Evolutionary conservation across 1,140 invertebrate genomes (phyloP).

Genomic region (Yoshiicerus persimilis): DNA sequence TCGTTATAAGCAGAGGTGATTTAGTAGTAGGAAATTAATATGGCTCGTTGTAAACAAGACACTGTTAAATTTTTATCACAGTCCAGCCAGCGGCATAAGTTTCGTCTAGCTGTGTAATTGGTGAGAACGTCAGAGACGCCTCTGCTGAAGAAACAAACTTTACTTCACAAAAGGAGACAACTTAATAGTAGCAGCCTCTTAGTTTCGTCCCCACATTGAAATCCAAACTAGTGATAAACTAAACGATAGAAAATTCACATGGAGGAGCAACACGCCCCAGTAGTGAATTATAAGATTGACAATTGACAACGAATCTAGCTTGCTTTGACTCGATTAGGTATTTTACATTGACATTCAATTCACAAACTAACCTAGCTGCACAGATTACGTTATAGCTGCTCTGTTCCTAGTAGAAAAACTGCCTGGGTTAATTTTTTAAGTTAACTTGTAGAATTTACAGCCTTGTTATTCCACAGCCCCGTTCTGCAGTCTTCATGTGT

Average conservation of each 20-base stretch:
- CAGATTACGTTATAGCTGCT: background rate
- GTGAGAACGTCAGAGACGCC: background rate
- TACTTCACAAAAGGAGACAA: background rate
- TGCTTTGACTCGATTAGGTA: background rate
- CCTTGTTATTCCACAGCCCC: background rate
- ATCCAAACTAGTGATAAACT: too few relatives aligned
- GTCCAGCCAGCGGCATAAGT: background rate
- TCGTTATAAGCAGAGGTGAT: background rate
- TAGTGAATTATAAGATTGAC: background rate
- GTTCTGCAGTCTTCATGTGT: background rate
- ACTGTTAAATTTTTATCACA: background rate
- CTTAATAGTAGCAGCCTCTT: background rate
- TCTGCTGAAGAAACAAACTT: background rate
- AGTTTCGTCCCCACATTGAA: background rate
- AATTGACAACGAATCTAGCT: background rate
- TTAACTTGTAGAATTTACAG: background rate
- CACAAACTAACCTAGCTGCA: background rate
- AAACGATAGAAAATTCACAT: background rate
- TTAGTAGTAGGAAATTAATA: background rate
- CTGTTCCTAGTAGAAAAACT: background rate
- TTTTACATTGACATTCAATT: background rate
- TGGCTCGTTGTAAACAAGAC: background rate
- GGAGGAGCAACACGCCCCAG: background rate
- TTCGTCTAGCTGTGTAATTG: background rate
- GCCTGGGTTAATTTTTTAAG: background rate